Evolutionary conservation across 64 coral and sea anemone species (phyloP).

Genomic region (Actinia tenebrosa): DNA sequence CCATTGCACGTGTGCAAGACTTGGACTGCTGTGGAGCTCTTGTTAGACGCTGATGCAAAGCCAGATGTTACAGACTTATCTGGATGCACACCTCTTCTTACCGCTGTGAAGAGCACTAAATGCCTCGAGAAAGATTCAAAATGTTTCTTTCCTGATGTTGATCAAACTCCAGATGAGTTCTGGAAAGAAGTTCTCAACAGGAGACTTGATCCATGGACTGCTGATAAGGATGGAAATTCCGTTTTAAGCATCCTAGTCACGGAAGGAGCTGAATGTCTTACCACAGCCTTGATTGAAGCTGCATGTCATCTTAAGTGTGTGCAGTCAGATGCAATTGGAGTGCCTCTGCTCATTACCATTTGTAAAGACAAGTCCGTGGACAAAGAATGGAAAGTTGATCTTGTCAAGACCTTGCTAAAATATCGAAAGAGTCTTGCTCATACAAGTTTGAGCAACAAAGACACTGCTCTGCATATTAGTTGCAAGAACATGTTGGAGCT

Average conservation of each 20-base stretch:
- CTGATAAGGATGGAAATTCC: neutral
- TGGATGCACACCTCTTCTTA: too few species aligned
- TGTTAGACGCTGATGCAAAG: too few species aligned
- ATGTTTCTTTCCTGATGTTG: neutral
- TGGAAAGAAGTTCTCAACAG: neutral
- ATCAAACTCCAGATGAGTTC: neutral
- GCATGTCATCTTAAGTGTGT: neutral
- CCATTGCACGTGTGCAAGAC: too few species aligned
- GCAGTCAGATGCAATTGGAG: too few species aligned
- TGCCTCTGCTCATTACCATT: neutral
- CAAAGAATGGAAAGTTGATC: neutral
- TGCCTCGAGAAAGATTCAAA: too few species aligned
- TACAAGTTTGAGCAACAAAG: neutral
- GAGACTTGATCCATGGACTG: neutral
- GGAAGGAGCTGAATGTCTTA: neutral
- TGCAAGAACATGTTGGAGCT: neutral
- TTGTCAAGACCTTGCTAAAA: neutral
- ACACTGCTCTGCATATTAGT: neutral
- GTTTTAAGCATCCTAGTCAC: neutral
- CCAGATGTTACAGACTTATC: too few species aligned
- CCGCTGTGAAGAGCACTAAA: too few species aligned
- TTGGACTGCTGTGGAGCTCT: too few species aligned
- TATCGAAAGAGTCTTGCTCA: neutral
- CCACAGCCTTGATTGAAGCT: neutral
- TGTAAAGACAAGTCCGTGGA: neutral